Percentiles rank a stretch among this genome's conserved stretches.
Evolutionary conservation across 2,888 invertebrate genomes (phyloP).

Genomic region (Diadegma fenestrale): DNA sequence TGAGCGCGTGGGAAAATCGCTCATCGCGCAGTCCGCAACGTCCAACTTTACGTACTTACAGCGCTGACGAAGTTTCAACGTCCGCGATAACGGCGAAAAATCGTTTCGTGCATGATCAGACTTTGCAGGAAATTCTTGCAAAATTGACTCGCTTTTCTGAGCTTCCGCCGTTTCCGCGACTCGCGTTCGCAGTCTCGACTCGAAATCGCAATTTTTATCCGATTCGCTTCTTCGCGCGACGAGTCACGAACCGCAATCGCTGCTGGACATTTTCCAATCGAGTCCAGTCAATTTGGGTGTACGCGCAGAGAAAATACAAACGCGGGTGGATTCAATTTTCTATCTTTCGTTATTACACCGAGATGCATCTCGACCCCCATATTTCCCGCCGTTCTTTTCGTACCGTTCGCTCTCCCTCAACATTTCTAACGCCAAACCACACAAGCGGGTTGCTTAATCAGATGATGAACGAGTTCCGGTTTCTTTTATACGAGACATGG

Average conservation of each 20-base stretch:
- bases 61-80: too few relatives aligned
- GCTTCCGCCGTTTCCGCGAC: too few relatives aligned
- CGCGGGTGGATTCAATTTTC: not conserved
- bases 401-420: not conserved
- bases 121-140: too few relatives aligned
- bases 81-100: too few relatives aligned
- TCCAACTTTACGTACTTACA: too few relatives aligned
- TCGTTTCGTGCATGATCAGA: too few relatives aligned
- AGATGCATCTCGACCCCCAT: not conserved
- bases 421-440: not conserved
- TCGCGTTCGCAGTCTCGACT: too few relatives aligned
- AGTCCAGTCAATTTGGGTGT: not conserved
- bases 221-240: too few relatives aligned
- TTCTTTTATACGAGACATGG: not conserved
- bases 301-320: not conserved
- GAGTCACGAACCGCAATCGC: not conserved
- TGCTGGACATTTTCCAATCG: not conserved
- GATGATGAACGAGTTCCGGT: not conserved
- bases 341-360: not conserved
- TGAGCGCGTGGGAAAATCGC: too few relatives aligned
- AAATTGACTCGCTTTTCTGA: too few relatives aligned
- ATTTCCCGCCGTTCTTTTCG: not conserved
- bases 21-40: too few relatives aligned
- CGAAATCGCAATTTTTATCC: not conserved
- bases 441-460: not conserved